Evolutionary conservation across 2,888 invertebrate species (phyloP).

Genomic region (Acleris holmiana): DNA sequence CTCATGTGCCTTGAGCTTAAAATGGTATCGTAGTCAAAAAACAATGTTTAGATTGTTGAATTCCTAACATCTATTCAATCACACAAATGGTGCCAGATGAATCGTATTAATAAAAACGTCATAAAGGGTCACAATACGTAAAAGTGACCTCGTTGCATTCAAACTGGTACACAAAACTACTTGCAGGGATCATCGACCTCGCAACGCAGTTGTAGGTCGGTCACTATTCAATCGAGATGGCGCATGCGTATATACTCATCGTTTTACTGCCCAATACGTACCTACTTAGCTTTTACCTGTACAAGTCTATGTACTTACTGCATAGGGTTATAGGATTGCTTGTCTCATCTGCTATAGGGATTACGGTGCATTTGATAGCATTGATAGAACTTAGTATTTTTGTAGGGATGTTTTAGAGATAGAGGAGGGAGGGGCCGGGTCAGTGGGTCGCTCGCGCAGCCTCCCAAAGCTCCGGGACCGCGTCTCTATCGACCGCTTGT

Average conservation of each 20-base stretch:
- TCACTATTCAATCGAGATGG: conserved; percentile 49
- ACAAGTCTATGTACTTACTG: conserved; percentile 22
- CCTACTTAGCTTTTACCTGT: conserved; percentile 31
- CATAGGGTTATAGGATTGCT: conserved; percentile 63
- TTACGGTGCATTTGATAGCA: no score
- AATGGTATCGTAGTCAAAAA: no score
- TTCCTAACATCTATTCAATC: background rate
- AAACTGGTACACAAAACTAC: conserved; percentile 38
- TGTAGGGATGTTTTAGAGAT: conserved; percentile 49
- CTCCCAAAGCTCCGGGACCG: conserved; percentile 75
- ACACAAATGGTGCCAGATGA: background rate
- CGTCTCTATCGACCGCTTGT: conserved; percentile 82
- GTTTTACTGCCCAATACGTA: conserved; percentile 46
- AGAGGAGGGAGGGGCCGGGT: conserved; percentile 71
- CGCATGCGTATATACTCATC: conserved; percentile 56
- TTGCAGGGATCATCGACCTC: conserved; percentile 53
- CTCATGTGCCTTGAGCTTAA: no score
- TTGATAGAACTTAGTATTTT: conserved; percentile 39
- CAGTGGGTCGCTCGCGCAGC: conserved; percentile 87
- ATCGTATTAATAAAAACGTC: background rate
- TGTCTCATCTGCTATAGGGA: conserved; percentile 43
- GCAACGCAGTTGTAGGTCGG: conserved; percentile 43
- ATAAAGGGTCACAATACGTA: conserved; percentile 13
- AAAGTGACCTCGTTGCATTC: conserved; percentile 33
- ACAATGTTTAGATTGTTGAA: background rate